Conservation (phyloP, 2,888 invertebrate genomes). For the Opisthograptis luteolata region DNA sequence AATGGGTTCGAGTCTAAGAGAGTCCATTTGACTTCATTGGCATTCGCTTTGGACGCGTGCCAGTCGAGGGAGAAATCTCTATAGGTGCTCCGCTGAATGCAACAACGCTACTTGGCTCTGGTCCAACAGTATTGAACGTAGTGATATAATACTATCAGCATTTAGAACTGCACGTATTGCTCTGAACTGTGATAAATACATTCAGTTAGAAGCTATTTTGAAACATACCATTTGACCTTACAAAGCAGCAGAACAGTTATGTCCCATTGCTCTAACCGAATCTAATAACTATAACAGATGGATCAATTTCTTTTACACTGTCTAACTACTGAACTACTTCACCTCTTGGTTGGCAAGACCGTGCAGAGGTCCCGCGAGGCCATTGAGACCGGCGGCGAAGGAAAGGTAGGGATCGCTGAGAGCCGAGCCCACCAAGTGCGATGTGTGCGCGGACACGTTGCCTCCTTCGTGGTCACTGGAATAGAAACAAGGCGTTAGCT, state of each 20-base stretch:
- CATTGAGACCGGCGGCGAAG: conserved; percentile 96
- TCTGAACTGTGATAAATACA: no score
- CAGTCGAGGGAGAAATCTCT: conserved; percentile 1
- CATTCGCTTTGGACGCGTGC: conserved; percentile 6
- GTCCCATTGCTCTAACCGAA: no score
- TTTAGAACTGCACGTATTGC: not conserved
- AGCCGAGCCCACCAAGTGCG: conserved; percentile 96
- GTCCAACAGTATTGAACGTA: conserved; percentile 1
- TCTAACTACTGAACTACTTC: conserved; percentile 10
- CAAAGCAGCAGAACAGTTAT: no score
- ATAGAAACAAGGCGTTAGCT: not conserved
- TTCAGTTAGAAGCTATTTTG: no score
- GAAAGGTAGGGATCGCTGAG: conserved; percentile 97
- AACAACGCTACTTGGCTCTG: conserved; percentile 3
- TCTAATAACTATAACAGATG: no score
- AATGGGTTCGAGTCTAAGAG: not conserved
- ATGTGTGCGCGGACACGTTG: conserved; percentile 97
- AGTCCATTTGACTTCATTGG: conserved; percentile 14
- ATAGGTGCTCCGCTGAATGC: conserved; percentile 1
- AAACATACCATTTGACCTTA: no score
- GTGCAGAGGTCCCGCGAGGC: conserved; percentile 97
- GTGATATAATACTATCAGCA: not conserved
- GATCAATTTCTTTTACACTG: no score
- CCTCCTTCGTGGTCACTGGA: conserved; percentile 96
- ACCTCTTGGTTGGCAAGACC: conserved; percentile 97